phyloP scores from a whole-genome alignment of 2,113 vertebrate genomes.

The Menura novaehollandiae region DNA sequence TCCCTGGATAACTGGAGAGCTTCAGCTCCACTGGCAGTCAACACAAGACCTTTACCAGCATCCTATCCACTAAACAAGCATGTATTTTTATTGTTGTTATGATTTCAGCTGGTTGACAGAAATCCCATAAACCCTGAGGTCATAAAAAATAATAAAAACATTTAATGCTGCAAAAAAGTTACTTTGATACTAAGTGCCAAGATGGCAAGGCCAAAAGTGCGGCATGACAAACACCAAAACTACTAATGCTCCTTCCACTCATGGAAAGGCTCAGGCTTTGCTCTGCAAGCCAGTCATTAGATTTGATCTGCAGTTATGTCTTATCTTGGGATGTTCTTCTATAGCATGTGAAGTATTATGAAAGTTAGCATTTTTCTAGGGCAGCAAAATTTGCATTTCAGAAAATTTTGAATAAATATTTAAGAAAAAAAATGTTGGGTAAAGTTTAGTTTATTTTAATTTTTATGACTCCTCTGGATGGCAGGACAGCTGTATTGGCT shows the following conservation, averaged over 20 bases:
- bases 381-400: constrained; percentile 1
- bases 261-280: neutral
- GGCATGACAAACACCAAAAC: neutral
- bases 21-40: neutral
- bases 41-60: neutral
- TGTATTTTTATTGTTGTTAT: neutral
- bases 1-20: neutral
- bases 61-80: neutral
- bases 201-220: neutral
- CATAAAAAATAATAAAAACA: neutral
- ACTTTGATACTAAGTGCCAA: neutral
- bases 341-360: neutral
- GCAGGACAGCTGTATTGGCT: constrained; percentile 3
- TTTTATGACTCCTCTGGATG: constrained; percentile 4
- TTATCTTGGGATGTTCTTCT: neutral
- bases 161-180: neutral
- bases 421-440: neutral
- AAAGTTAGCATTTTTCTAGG: constrained; percentile 8
- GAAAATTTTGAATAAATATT: neutral
- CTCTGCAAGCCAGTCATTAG: neutral
- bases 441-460: neutral
- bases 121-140: neutral
- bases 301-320: neutral
- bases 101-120: neutral
- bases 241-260: neutral